Base-by-base conservation (phyloP, 2,113 vertebrate species). In the Corvus moneduloides region DNA sequence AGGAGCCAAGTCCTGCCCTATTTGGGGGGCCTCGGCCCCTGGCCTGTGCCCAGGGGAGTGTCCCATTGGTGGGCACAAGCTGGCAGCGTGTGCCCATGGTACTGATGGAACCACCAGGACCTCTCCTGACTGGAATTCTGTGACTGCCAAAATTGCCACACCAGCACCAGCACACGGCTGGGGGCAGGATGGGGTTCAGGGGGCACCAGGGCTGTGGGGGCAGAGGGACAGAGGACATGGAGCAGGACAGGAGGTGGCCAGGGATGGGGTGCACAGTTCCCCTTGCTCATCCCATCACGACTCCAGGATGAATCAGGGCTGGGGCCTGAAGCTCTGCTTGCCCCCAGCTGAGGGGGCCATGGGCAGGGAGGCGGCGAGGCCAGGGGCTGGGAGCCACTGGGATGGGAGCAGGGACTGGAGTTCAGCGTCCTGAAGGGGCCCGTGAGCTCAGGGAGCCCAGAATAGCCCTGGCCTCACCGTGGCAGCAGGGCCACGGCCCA, bases 401-500 rank as follows among this genome's bases (percentile, higher is more conserved):
- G 84, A 24, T 1, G 2, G 28, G 39, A 69, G 56, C 11, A 5
- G 86, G 73, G 73, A 30, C 9, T 1, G 63, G 58, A 72, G 39
- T 23, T 64, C 75, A 37, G 79, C 2, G 3, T 91, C 91, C 91
- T 7, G 2, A 84, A 55, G 73, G 80, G 52, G 44, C 67, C 69
- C 1, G 2, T 97, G 96, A 96, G 80, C 93, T 95, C 95, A 94
- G 78, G 89, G 61, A 77, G 58, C 91, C 55, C 8, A 79, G 96
- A 97, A 97, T 96, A 97, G 95, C 41, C 63, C 84, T 33, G 90
- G 79, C 85, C 82, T 96, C 93, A 93, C 73, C 5, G 6, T 3
- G 54, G 64, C 78, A 68, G 73, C 33, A 5, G 51, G 74, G 51
- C 24, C 15, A 0, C 0, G 4, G 64, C 67, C 48, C 10, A 19